Base-by-base conservation (phyloP, 2,888 invertebrate genomes). In the Tenthredo mesomela region DNA sequence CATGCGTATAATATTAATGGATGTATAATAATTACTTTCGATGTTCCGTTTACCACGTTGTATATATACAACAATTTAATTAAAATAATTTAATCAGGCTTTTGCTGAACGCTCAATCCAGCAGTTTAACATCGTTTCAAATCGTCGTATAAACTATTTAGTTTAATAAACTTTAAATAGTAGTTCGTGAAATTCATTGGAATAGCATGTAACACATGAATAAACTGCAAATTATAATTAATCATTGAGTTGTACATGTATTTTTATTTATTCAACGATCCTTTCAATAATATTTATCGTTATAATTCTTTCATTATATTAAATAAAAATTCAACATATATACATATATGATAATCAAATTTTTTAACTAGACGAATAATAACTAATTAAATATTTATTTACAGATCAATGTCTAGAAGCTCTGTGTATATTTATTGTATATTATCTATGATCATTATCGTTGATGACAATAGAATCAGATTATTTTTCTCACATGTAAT, bases 131-230 rank as follows among this genome's bases (percentile, higher is more conserved):
- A 61, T 25, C 25, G 61, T 61, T 70, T 15, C 18, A 40, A 37
- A 70, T 70, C 33, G 33, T 70, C n/a, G 15, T 70, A 33, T 70
- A 70, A 70, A 70, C n/a, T 70, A 70, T 70, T 70, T 70, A 18
- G 37, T 37, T 70, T 7, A 70, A 70, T 47, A 47, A 33, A 70
- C 4, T 18, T 70, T 33, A 37, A 37, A 47, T 84, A 43, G 40
- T 73, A 73, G 73, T 43, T 73, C 10, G 40, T 73, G 40, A 54
- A 77, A 77, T 54, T 54, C 9, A 54, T 77, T 50, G 29, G 18
- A 77, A 77, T 77, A 77, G 77, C 54, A 43, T 43, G 40, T 77
- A 54, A 77, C 12, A 77, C 77, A 54, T 77, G 77, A 77, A 80
- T 80, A 80, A 80, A 80, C 37, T 40, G 80, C 37, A 80, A 80